Conservation (phyloP, 2,113 vertebrate genomes). For the Poeciliopsis occidentalis region DNA sequence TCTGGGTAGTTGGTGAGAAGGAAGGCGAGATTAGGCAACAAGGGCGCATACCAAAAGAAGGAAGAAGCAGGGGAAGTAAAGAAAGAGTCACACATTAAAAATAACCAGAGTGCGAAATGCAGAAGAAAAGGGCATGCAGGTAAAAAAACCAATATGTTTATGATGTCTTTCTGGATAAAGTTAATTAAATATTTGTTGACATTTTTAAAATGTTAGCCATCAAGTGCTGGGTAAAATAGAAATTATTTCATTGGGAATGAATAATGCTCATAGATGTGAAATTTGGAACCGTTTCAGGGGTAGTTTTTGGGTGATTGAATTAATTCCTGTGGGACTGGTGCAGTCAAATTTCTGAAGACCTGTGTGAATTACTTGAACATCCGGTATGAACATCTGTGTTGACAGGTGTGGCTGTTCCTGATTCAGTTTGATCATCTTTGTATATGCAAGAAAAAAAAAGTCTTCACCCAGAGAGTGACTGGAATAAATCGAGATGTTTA, state of each 20-base stretch:
- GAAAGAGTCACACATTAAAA: background rate
- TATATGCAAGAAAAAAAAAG: background rate
- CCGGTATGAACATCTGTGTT: conserved; percentile 22
- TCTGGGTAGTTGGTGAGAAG: background rate
- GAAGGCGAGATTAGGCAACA: background rate
- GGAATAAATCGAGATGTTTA: conserved; percentile 1
- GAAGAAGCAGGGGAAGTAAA: background rate
- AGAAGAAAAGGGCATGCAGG: background rate
- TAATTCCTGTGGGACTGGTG: background rate
- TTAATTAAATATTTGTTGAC: background rate
- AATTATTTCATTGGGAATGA: too few relatives aligned
- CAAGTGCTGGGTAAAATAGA: background rate
- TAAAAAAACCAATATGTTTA: background rate
- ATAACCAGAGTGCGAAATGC: background rate
- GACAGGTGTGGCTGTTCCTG: background rate
- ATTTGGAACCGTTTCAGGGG: background rate
- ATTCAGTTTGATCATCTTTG: conserved; percentile 14
- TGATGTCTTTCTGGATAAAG: background rate
- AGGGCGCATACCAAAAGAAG: background rate
- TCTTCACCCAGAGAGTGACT: background rate
- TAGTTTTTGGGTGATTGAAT: background rate
- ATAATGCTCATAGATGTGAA: background rate
- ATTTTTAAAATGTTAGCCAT: background rate
- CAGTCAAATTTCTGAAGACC: conserved; percentile 17
- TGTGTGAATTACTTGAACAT: conserved; percentile 1